A percentile compares a stretch with the other conserved stretches of the same genome.
phyloP scores from a whole-genome alignment of 1,140 invertebrate species.

The Drosophila sulfurigaster region DNA sequence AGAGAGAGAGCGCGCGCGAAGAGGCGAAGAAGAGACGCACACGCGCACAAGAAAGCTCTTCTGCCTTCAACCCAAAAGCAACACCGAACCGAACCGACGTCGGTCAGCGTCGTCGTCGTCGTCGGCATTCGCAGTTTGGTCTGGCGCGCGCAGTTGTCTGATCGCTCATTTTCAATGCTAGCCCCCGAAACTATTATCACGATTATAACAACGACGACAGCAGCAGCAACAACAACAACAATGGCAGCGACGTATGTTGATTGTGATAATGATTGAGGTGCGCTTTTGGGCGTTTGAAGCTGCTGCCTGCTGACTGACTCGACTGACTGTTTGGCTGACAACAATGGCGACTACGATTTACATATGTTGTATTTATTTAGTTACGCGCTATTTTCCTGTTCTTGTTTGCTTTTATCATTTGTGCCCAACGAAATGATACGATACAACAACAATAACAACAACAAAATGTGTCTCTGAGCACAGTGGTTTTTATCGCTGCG shows the following conservation, averaged over 20 bases:
- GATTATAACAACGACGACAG: slow-evolving; percentile 42
- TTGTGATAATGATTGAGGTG: slow-evolving; percentile 51
- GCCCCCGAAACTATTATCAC: slow-evolving; percentile 52
- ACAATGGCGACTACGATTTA: slow-evolving; percentile 55
- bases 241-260: slow-evolving; percentile 22
- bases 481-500: slow-evolving; percentile 29
- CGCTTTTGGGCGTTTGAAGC: slow-evolving; percentile 17
- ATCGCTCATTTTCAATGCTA: slow-evolving; percentile 60
- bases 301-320: background rate
- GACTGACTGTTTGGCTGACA: background rate
- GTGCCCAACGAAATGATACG: slow-evolving; percentile 34
- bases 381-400: slow-evolving; percentile 58
- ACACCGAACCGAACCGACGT: too few species aligned
- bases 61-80: background rate
- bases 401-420: slow-evolving; percentile 56
- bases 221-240: slow-evolving; percentile 34
- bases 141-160: background rate
- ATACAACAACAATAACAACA: background rate
- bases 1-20: background rate
- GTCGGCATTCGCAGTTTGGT: slow-evolving; percentile 17
- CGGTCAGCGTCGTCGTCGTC: too few species aligned
- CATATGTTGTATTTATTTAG: slow-evolving; percentile 68
- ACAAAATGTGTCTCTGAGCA: slow-evolving; percentile 18
- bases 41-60: slow-evolving; percentile 30
- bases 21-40: slow-evolving; percentile 4